Evolutionary conservation across 2,113 vertebrate genomes (phyloP).

Genomic region (Leiothrix lutea): DNA sequence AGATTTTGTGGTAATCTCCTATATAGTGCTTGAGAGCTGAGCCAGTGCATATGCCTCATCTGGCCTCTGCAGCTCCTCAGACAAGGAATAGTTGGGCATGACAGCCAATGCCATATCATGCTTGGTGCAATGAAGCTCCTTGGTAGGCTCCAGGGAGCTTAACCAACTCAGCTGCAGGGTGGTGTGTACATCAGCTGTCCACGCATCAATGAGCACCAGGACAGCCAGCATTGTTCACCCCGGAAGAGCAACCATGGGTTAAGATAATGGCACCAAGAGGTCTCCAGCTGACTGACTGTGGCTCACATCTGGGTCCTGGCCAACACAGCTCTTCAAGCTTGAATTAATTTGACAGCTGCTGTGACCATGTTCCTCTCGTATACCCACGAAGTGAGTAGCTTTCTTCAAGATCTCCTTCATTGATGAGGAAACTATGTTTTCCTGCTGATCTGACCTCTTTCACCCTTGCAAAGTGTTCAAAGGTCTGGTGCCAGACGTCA

Average conservation of each 20-base stretch:
- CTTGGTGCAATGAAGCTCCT: background rate
- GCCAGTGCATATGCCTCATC: background rate
- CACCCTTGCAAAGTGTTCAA: background rate
- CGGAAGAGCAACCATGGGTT: background rate
- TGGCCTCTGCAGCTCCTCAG: background rate
- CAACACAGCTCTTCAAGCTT: background rate
- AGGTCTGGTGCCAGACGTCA: background rate
- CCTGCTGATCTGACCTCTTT: background rate
- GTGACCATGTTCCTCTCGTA: background rate
- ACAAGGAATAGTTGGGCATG: fast-evolving
- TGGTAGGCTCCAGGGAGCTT: background rate
- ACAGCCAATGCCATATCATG: fast-evolving
- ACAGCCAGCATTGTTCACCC: background rate
- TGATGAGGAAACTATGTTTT: background rate
- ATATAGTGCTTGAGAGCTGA: background rate
- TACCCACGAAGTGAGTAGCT: background rate
- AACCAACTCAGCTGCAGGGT: background rate
- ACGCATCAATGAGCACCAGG: background rate
- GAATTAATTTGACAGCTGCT: background rate
- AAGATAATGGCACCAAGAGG: background rate
- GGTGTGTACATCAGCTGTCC: background rate
- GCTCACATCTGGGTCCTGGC: background rate
- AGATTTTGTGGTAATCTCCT: background rate
- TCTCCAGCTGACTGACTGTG: background rate
- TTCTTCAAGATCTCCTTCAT: background rate